A percentile compares a stretch with the other conserved stretches of the same genome.
Evolutionary conservation across 2,113 vertebrate species (phyloP).

Genomic region (Scophthalmus maximus): DNA sequence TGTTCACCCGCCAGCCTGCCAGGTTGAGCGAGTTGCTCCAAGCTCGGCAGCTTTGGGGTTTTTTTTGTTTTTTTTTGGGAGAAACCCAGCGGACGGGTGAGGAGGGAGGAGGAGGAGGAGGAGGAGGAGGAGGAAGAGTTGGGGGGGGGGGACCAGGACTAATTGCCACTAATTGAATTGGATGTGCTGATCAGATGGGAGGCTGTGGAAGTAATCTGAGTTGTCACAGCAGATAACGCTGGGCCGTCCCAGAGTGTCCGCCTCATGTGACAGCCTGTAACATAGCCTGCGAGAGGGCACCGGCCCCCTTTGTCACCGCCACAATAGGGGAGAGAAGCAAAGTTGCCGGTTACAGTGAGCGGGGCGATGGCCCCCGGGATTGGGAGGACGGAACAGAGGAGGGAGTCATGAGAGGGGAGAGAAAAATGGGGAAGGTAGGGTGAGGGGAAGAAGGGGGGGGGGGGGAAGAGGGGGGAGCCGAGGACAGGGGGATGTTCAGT

Average conservation of each 20-base stretch:
- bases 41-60: conserved; percentile 49
- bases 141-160: conserved; percentile 75
- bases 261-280: conserved; percentile 85
- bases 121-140: conserved; percentile 10
- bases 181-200: conserved; percentile 85
- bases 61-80: conserved; percentile 60
- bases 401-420: neutral
- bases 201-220: conserved; percentile 85
- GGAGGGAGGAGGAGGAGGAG: conserved; percentile 22
- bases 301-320: conserved; percentile 74
- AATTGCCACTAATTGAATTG: conserved; percentile 87
- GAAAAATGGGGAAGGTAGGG: neutral
- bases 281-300: conserved; percentile 83
- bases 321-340: conserved; percentile 74
- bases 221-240: conserved; percentile 85
- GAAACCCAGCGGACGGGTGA: conserved; percentile 47
- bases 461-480: neutral
- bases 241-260: conserved; percentile 79
- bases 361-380: conserved; percentile 17
- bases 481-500: neutral
- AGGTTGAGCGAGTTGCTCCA: conserved; percentile 63
- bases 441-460: neutral
- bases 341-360: conserved; percentile 74
- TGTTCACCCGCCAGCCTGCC: conserved; percentile 52
- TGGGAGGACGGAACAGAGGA: conserved; percentile 15